These are phyloP conservation scores for Paramormyrops kingsleyae DNA, from an alignment of 2,113 vertebrate species.

Conservation along the genomic window DNA sequence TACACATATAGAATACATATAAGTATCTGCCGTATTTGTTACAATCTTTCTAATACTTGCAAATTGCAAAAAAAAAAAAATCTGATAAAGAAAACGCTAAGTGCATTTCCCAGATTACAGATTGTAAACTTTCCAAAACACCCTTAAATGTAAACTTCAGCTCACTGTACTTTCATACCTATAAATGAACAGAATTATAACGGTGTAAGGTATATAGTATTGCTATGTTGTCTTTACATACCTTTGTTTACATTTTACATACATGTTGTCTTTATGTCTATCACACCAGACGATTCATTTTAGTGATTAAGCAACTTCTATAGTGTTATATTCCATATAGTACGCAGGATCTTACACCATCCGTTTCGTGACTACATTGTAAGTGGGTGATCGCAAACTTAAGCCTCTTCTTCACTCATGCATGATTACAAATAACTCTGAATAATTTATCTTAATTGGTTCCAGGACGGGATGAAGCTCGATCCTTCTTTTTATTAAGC, in stretches of 20 bases:
- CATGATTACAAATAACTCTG: background rate
- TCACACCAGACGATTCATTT: background rate
- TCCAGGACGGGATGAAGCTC: background rate
- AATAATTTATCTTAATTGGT: conserved; percentile 1
- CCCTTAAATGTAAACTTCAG: background rate
- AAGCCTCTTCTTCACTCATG: background rate
- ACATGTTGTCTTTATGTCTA: no score
- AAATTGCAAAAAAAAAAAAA: background rate
- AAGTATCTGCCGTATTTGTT: background rate
- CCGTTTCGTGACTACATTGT: background rate
- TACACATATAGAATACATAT: background rate
- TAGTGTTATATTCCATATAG: background rate
- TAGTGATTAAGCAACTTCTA: background rate
- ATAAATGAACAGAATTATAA: background rate
- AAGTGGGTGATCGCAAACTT: background rate
- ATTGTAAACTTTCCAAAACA: background rate
- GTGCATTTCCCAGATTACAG: background rate
- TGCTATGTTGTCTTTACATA: background rate
- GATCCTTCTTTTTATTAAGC: background rate
- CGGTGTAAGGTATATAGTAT: background rate
- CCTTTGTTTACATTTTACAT: no score
- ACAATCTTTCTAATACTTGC: background rate
- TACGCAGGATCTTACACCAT: background rate
- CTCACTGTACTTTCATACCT: background rate
- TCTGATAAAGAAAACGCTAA: background rate